Base-by-base conservation (phyloP, 92 coral and sea anemone genomes). In the Micromussa lordhowensis region DNA sequence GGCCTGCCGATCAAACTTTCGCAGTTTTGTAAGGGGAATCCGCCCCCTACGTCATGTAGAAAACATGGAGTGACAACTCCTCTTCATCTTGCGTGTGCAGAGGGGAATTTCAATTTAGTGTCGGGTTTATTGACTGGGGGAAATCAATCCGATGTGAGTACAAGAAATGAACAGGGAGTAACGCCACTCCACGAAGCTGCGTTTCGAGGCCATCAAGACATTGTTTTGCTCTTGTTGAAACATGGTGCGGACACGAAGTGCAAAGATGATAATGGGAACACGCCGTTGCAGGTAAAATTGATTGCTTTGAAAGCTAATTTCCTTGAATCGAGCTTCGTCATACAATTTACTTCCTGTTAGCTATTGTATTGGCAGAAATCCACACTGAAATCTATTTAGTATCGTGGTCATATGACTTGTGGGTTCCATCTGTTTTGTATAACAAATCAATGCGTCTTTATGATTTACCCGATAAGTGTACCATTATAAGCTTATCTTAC, bases 31-130 rank as follows among this genome's bases (percentile, higher is more conserved):
- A 82, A 76, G 19, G 99, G 99, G 71, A 91, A 89, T 34, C 95
- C 96, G 77, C 99, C 99, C 83, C 99, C 99, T n/a, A 78, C 95
- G 44, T 96, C 98, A 14, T 82, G 96, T 57, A 88, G 98, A 75
- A 96, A 93, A 82, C 90, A 80, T 83, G 98, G 96, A 68, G 86
- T 93, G 68, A 94, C 94, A 68, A 94, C 99, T 15, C 82, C 91
- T 34, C 83, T 96, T 55, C 98, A 94, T 75, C 85, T 80, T 54
- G 98, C 99, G 69, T 96, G 98, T 78, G 82, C 78, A 32, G 96
- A 93, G 80, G 96, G 99, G 18, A 95, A 97, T 82, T 88, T 89
- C 12, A 91, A 61, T 64, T 80, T 94, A 36, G 96, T 96, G 15
- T 96, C 82, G 70, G 93, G 92, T 81, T 83, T 93, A 73, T 86